Evolutionary conservation across 2,888 invertebrate genomes (phyloP).

Genomic region (Timema podura): DNA sequence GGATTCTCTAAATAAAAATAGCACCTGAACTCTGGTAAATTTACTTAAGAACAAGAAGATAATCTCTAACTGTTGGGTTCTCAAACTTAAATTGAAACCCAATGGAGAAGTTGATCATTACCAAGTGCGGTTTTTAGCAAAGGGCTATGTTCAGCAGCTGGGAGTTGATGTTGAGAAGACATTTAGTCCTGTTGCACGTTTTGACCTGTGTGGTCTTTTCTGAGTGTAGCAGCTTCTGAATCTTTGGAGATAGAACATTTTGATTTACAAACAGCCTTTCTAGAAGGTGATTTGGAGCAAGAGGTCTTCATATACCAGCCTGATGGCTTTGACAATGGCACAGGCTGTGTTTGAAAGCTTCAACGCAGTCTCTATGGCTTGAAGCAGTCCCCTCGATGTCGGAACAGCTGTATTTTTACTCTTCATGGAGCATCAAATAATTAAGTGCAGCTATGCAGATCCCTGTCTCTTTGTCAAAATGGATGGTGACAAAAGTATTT

Average conservation of each 20-base stretch:
- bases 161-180: slow-evolving; percentile 38
- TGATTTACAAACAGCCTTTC: too few species aligned
- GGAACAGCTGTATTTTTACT: slow-evolving; percentile 20
- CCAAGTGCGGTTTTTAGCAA: slow-evolving; percentile 38
- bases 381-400: slow-evolving; percentile 8
- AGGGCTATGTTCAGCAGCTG: slow-evolving; percentile 34
- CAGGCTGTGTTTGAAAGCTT: not conserved
- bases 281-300: slow-evolving; percentile 32
- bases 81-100: not conserved
- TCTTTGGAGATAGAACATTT: too few species aligned
- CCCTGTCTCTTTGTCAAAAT: slow-evolving; percentile 1
- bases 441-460: not conserved
- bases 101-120: slow-evolving; percentile 27
- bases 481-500: slow-evolving; percentile 28
- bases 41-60: slow-evolving; percentile 11
- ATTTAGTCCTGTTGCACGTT: slow-evolving; percentile 38
- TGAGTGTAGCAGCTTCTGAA: slow-evolving; percentile 36
- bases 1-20: not conserved
- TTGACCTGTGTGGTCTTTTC: slow-evolving; percentile 35
- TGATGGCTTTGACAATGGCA: slow-evolving; percentile 12
- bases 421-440: not conserved
- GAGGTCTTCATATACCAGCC: not conserved
- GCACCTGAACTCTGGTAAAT: not conserved
- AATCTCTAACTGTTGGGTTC: not conserved
- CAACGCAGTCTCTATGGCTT: slow-evolving; percentile 8